A percentile compares a stretch with the other conserved stretches of the same genome.
These are phyloP conservation scores for Watsonalla binaria DNA, from an alignment of 2,888 invertebrate species.

Conservation along the genomic window DNA sequence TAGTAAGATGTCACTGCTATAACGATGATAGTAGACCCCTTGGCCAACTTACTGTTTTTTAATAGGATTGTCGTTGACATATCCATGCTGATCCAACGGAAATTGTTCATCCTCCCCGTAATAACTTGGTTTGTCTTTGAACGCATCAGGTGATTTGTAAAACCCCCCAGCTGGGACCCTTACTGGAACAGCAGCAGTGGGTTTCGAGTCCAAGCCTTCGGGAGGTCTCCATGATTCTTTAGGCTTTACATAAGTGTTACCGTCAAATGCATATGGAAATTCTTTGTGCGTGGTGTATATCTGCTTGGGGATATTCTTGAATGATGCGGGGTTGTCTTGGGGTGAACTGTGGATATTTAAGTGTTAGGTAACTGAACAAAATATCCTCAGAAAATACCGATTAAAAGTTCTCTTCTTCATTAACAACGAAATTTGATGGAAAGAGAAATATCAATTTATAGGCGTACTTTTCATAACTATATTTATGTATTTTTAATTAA, in stretches of 20 bases:
- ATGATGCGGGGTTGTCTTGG: constrained; percentile 29
- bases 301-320: constrained; percentile 35
- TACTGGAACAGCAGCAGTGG: constrained; percentile 47
- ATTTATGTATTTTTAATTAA: too few relatives aligned
- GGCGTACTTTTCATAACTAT: too few relatives aligned
- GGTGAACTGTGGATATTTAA: constrained; percentile 30
- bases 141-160: constrained; percentile 49
- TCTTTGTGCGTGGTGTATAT: constrained; percentile 29
- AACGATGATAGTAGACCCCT: too few relatives aligned
- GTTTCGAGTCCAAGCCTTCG: constrained; percentile 41
- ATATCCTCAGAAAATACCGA: too few relatives aligned
- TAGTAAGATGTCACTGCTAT: too few relatives aligned
- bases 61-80: constrained; percentile 34
- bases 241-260: constrained; percentile 28
- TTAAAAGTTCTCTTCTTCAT: too few relatives aligned
- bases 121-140: constrained; percentile 43
- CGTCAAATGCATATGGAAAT: constrained; percentile 55
- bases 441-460: too few relatives aligned
- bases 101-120: constrained; percentile 35
- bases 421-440: too few relatives aligned
- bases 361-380: not conserved
- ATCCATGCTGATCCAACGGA: constrained; percentile 34
- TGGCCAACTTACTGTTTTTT: constrained; percentile 45
- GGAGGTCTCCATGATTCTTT: constrained; percentile 34
- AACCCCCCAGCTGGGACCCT: constrained; percentile 57